These are phyloP conservation scores for Ptyas mucosa DNA, from an alignment of 2,113 vertebrate genomes.

Conservation along the genomic window DNA sequence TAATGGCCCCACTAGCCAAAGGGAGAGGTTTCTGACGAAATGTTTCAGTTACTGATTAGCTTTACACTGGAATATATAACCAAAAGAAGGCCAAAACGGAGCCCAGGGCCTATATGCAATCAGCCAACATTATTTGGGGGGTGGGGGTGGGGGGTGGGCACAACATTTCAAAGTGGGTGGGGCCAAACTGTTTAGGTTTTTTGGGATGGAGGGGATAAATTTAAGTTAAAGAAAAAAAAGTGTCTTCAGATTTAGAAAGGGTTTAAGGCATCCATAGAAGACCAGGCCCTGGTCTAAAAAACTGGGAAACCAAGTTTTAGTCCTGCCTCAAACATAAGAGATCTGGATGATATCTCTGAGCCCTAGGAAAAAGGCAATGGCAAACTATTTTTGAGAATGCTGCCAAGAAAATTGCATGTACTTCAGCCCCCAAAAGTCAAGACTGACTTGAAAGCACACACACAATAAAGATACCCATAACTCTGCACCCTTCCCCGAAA, in stretches of 20 bases:
- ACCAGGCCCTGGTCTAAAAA: background rate
- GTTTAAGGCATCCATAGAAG: background rate
- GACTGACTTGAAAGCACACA: background rate
- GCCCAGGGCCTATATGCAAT: background rate
- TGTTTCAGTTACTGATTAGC: constrained; percentile 32
- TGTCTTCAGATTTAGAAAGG: background rate
- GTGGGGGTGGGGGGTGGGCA: too few relatives aligned
- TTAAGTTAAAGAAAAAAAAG: background rate
- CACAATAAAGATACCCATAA: background rate
- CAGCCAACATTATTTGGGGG: background rate
- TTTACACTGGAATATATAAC: background rate
- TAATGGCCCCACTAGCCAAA: constrained; percentile 30
- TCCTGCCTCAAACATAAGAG: background rate
- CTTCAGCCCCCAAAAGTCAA: background rate
- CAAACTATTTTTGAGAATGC: background rate
- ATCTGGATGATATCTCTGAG: background rate
- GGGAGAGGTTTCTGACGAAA: background rate
- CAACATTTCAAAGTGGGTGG: background rate
- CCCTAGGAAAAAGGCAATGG: background rate
- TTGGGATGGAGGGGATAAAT: background rate
- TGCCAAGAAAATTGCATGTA: background rate
- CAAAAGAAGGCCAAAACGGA: background rate
- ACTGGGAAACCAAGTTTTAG: background rate
- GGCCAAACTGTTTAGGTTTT: background rate
- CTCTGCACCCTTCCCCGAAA: background rate